Conservation (phyloP, 2,113 vertebrate genomes). For the Melozone crissalis region DNA sequence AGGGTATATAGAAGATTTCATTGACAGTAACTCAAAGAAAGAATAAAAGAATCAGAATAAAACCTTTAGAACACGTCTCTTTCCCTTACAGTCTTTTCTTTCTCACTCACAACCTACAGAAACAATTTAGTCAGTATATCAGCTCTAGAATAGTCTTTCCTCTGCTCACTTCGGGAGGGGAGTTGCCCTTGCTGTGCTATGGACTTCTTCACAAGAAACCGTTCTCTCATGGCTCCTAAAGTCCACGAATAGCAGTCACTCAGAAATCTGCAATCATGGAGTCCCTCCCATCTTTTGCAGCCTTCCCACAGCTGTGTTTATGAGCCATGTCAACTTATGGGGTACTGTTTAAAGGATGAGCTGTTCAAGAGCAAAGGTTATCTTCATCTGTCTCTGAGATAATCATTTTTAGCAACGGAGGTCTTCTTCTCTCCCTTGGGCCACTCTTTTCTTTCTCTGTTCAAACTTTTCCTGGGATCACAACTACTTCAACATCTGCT, state of each 20-base stretch:
- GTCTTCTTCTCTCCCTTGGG: neutral
- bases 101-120: neutral
- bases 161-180: neutral
- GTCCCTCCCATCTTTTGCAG: neutral
- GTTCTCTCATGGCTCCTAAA: neutral
- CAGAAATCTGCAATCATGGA: rapidly evolving
- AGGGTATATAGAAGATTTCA: neutral
- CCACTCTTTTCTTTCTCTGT: neutral
- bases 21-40: neutral
- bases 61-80: neutral
- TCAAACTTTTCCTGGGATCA: neutral
- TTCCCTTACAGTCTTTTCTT: neutral
- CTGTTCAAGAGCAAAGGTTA: neutral
- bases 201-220: neutral
- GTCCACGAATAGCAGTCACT: neutral
- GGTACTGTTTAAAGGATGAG: too few relatives aligned
- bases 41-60: neutral
- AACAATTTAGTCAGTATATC: neutral
- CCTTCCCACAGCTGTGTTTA: neutral
- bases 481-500: neutral
- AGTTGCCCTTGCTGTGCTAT: neutral
- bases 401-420: neutral
- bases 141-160: neutral
- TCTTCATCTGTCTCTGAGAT: neutral
- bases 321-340: neutral